Evolutionary conservation across 2,888 invertebrate species (phyloP).

Genomic region (Trileptium ribeirensis): DNA sequence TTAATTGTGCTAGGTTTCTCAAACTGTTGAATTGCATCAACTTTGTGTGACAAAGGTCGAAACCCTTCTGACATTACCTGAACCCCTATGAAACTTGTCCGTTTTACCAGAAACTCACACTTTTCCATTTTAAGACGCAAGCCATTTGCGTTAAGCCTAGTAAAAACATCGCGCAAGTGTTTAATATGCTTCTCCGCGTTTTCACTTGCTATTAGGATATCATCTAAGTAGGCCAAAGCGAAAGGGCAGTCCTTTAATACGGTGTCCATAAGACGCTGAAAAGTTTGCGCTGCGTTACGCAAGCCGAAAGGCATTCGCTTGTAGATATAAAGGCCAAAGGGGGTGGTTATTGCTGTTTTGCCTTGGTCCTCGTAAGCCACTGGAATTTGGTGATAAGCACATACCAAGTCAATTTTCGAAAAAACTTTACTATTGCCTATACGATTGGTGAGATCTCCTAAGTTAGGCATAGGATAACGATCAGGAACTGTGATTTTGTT

Average conservation of each 20-base stretch:
- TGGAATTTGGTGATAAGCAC: neutral
- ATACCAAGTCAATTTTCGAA: neutral
- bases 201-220: neutral
- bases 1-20: neutral
- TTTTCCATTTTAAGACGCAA: neutral
- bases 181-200: neutral
- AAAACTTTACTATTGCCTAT: neutral
- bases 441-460: neutral
- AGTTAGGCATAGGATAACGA: neutral
- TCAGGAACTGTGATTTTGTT: neutral
- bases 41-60: neutral
- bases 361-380: neutral
- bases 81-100: neutral
- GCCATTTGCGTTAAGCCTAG: neutral
- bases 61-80: neutral
- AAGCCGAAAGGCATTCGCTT: neutral
- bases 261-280: neutral
- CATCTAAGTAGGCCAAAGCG: neutral
- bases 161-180: neutral
- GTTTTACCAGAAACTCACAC: neutral
- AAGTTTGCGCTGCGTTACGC: neutral
- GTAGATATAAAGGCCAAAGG: neutral
- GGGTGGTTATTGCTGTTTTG: neutral
- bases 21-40: neutral
- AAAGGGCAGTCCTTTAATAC: neutral